Evolutionary conservation across 2,888 invertebrate species (phyloP), one percentile per base, ranked within the genome.

Genomic region (Sminthurides aquaticus): DNA sequence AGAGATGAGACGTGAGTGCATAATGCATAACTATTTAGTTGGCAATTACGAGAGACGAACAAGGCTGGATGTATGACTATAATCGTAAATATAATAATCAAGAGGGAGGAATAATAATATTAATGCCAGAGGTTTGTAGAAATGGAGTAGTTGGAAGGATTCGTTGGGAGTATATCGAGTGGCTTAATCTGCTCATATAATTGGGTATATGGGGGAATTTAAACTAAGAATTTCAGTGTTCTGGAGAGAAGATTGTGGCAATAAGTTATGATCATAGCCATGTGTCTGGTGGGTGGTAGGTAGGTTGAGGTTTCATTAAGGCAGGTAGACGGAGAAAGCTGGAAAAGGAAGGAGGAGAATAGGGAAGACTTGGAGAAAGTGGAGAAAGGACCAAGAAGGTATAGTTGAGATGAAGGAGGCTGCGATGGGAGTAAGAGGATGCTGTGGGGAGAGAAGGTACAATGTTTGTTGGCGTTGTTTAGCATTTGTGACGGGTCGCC

Each of bases 401-500:
- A 5, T 34, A 11, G 43, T 34, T 34, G 43, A 15, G 8, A 15
- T 5, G 8, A 11, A 11, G 15, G 8, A 34, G 43, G 43, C 5
- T 15, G n/a, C n/a, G n/a, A n/a, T n/a, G 43, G 8, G 43, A 15
- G 8, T 34, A 11, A 34, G 8, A 34, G 43, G 43, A 34, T 15
- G n/a, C n/a, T n/a, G n/a, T 34, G 43, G 43, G 43, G 43, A 34
- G n/a, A n/a, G n/a, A 26, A 57, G 25, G 57, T 26, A 49, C 43
- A 49, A 28, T 18, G 22, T 49, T 22, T 52, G 18, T 8, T 8
- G 52, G 15, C 20, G 52, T 52, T 52, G 52, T 52, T 52, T 52
- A 15, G 22, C 52, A 52, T 15, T 55, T 62, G 25, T 52, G 52
- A 25, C 52, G 52, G 52, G 52, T 58, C 58, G 28, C 34, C 15